Base-by-base conservation (phyloP, 2,888 invertebrate genomes). In the Cosmia trapezina region DNA sequence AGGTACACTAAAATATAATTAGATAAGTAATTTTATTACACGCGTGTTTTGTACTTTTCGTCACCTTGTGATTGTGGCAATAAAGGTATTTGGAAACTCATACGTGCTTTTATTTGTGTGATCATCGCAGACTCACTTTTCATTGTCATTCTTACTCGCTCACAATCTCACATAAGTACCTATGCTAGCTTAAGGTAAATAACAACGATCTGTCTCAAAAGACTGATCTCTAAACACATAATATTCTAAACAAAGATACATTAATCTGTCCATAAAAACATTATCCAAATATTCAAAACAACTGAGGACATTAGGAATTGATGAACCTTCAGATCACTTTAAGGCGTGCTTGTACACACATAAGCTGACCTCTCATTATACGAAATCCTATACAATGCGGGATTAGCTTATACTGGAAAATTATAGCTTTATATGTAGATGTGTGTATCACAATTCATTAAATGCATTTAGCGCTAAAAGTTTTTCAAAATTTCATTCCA, bases 51-150 rank as follows among this genome's bases (percentile, higher is more conserved):
- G 54, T 64, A 45, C 54, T 54, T 56, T 45, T 51, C n/a, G 17
- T 60, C 53, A 62, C 22, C 41, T 59, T 76, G 70, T 76, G 49
- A 66, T 62, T 69, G 57, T 68, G 37, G 72, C 19, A 85, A 79
- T 86, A 82, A 83, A 81, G 62, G 56, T 79, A 60, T 79, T 84
- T 76, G 43, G 45, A 67, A 57, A 59, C 11, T 79, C 22, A 63
- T 65, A 57, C 22, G 64, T 73, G 80, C 74, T 81, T 84, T 82
- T 81, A 84, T 86, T 84, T 73, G 73, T 72, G 69, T 43, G 59
- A 53, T 68, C 65, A 49, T 62, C 33, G 59, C 62, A 22, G 59
- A 49, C 41, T 57, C 83, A 72, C n/a, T 56, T 67, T 41, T 59
- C 68, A 63, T 69, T 62, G 69, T 81, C 73, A 73, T 62, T 56